Conservation (phyloP, 2,888 invertebrate genomes). For the Anthophora plumipes region DNA sequence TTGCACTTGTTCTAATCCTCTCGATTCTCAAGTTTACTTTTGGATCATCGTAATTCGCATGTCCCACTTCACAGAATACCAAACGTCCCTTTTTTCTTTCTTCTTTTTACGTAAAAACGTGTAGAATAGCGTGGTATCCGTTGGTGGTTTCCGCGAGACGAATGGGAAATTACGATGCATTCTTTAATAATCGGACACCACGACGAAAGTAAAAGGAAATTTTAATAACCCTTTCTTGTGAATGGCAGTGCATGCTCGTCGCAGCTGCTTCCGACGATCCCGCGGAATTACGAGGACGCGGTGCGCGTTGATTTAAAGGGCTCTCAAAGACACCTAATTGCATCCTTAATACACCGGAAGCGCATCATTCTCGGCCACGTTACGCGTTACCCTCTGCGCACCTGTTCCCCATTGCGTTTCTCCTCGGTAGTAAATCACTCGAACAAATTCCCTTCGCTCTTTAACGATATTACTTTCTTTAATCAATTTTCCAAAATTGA, state of each 20-base stretch:
- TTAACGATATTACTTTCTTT: neutral
- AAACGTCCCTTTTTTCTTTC: no score
- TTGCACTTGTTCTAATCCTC: no score
- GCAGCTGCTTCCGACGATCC: constrained; percentile 51
- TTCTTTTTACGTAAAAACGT: no score
- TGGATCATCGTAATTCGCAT: no score
- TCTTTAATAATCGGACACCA: constrained; percentile 3
- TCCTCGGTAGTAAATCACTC: constrained; percentile 19
- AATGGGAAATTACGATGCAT: constrained; percentile 22
- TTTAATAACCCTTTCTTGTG: constrained; percentile 25
- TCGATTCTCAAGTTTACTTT: no score
- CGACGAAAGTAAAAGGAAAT: constrained; percentile 10
- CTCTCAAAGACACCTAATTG: constrained; percentile 65
- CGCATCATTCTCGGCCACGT: constrained; percentile 50
- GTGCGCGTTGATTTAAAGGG: constrained; percentile 62
- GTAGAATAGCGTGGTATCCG: no score
- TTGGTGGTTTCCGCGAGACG: neutral
- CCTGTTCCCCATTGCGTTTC: constrained; percentile 50
- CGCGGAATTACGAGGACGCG: constrained; percentile 28
- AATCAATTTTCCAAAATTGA: neutral
- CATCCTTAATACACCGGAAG: constrained; percentile 64
- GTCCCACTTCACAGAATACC: no score
- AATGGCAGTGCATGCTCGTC: neutral
- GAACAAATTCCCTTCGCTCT: neutral
- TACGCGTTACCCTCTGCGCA: constrained; percentile 56